Base-by-base conservation (phyloP, 2,113 vertebrate genomes). In the Oncorhynchus masou region DNA sequence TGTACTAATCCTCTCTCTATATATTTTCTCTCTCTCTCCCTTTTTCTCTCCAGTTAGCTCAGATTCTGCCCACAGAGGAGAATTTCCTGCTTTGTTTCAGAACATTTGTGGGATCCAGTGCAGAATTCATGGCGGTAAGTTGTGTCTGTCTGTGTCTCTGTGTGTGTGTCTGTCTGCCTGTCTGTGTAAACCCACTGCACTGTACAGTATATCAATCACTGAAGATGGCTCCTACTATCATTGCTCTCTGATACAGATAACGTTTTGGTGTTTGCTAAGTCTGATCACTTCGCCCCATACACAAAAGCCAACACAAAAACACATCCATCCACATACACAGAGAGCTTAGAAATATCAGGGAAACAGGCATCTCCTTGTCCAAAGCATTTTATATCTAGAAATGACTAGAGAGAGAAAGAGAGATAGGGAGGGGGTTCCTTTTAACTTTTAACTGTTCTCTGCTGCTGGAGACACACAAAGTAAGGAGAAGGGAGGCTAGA, bases 41-140 rank as follows among this genome's bases (percentile, higher is more conserved):
- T 76, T 51, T 60, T 49, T 34, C 60, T 74, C 79, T 4, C 0
- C 84, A 99, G 97, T 87, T 99, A 91, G 97, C 97, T 49, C 96
- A 98, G 93, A 96, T 99, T 91, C 93, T 99, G 73, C 97, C 97
- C 1, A 97, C 97, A 0, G 97, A 99, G 79, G 97, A 99, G 92
- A 98, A 97, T 89, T 99, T 99, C 85, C 93, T 99, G 68, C 92
- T 99, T 66, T 98, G 95, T 89, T 99, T 99, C 92, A 92, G 97
- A 76, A 95, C 98, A 86, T 97, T 96, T 15, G 95, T 98, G 74
- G 93, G 96, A 76, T 98, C 97, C 93, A 99, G 97, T 51, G 71
- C 91, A 0, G 95, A 98, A 84, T 99, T 99, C 76, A 99, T 99
- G 97, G 92, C 95, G 90, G 97, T 99, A 91, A 94, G 91, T 66